Evolutionary conservation across 2,113 vertebrate genomes (phyloP).

Genomic region (Phyllostomus discolor): DNA sequence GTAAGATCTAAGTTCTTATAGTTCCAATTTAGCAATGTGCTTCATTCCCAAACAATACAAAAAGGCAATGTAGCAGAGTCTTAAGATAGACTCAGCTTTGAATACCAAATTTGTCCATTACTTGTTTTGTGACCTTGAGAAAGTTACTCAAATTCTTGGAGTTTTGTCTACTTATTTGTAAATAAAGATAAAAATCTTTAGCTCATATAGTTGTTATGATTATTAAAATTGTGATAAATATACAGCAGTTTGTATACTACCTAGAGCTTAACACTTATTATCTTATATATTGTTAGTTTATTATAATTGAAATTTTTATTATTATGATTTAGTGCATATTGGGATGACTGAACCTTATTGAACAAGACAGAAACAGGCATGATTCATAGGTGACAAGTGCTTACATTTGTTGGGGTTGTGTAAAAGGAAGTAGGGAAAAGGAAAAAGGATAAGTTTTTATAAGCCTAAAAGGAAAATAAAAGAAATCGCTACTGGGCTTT

Average conservation of each 20-base stretch:
- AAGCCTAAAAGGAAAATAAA: background rate
- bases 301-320: background rate
- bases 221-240: conserved; percentile 12
- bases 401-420: background rate
- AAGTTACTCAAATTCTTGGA: background rate
- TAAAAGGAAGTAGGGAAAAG: background rate
- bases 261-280: background rate
- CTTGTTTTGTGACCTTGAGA: background rate
- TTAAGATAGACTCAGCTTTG: background rate
- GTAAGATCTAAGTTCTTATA: background rate
- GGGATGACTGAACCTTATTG: background rate
- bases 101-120: background rate
- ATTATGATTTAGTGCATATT: background rate
- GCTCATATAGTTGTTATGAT: background rate
- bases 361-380: background rate
- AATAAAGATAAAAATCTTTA: background rate
- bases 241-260: background rate
- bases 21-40: background rate
- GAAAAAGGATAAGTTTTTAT: background rate
- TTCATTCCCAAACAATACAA: background rate
- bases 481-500: background rate
- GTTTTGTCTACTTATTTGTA: background rate
- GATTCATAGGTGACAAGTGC: background rate
- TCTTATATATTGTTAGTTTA: background rate
- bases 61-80: background rate